Evolutionary conservation across 2,113 vertebrate genomes (phyloP), one percentile per base, ranked within the genome.

Genomic region (Seriola dumerili): DNA sequence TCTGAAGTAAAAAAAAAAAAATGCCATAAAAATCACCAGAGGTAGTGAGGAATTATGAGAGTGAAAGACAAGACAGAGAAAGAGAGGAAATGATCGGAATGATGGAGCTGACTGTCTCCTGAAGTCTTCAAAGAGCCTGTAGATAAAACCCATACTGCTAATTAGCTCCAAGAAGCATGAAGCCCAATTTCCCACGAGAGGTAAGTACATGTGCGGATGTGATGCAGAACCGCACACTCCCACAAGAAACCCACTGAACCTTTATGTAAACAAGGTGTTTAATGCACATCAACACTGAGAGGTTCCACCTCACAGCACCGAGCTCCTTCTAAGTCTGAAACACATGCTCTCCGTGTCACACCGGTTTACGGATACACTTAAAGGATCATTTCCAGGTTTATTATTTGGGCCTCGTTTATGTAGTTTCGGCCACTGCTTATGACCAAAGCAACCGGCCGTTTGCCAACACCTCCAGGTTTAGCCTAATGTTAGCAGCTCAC

Each of bases 221-320:
- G 66, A 87, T 72, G 58, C 68, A 80, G 68, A 85, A 72, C 67
- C 59, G 29, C 85, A 74, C 54, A 59, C 73, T 83, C 80, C 69
- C 79, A 72, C 48, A 52, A 85, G 55, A 79, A 78, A 87, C 77
- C 66, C 68, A 55, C 50, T 74, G 72, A 86, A 70, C 78, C 72
- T 44, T 62, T 50, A 25, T 58, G 62, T 55, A 80, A 83, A 90
- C 78, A 84, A 83, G 67, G 72, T 86, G 71, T 81, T 81, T 79
- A 38, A 83, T 58, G 75, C 77, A 73, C 72, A 66, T 62, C 62
- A 16, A 59, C 61, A 40, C 62, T 48, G 44, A 65, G 38, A 71
- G 61, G 59, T 76, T 78, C 80, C 77, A 70, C 83, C 85, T 80
- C 84, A 67, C 65, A 70, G 63, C 72, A 62, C 59, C 7, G 2